phyloP scores from a whole-genome alignment of 1,140 invertebrate genomes.

The Formica exsecta region DNA sequence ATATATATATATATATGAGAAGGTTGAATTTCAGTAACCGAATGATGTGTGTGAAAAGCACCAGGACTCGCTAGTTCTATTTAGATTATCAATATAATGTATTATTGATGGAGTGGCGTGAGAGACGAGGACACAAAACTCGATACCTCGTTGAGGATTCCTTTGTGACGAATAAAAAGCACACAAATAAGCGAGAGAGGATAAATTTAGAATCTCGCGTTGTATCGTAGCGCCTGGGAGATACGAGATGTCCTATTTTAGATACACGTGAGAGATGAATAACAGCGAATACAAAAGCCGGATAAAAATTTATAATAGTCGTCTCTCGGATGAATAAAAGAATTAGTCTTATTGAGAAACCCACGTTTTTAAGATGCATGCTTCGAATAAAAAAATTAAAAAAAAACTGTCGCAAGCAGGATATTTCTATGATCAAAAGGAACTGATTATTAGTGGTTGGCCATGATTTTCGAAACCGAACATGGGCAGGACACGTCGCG shows the following conservation, averaged over 20 bases:
- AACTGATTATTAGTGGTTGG: conserved; percentile 19
- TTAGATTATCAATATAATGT: conserved; percentile 42
- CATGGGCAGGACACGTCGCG: not conserved
- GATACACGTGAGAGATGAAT: not conserved
- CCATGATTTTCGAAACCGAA: conserved; percentile 18
- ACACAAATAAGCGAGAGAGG: not conserved
- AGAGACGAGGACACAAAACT: conserved; percentile 18
- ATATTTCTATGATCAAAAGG: not conserved
- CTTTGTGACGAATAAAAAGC: conserved; percentile 43
- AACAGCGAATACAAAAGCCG: not conserved
- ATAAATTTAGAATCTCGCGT: conserved; percentile 23
- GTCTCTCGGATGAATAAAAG: not conserved
- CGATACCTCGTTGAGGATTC: conserved; percentile 3
- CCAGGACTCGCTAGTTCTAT: conserved; percentile 33
- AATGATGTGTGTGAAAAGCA: conserved; percentile 28
- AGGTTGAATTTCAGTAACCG: conserved; percentile 41
- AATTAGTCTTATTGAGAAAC: not conserved
- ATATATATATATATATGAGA: conserved; percentile 2
- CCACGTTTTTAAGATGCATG: not conserved
- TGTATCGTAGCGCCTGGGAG: not conserved
- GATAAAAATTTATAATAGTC: conserved; percentile 20
- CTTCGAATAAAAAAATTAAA: not conserved
- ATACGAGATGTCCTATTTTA: conserved; percentile 21
- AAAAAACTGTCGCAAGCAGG: not conserved
- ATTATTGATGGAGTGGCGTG: conserved; percentile 37